Conservation (phyloP, 1,140 invertebrate genomes). For the Lasaia peninsularis region DNA sequence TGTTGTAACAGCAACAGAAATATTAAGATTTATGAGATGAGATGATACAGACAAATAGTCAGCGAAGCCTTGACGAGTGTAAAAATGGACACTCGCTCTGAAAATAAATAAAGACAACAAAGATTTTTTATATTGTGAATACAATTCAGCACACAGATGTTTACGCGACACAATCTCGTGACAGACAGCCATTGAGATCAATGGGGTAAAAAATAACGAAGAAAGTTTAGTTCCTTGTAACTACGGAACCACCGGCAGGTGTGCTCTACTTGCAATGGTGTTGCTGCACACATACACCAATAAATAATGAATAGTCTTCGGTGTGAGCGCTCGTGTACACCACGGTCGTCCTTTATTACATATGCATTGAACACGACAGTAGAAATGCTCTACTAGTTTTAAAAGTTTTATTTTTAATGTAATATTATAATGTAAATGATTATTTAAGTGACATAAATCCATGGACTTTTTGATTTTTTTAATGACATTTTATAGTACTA, state of each 20-base stretch:
- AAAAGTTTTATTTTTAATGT: not conserved
- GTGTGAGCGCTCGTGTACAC: constrained; percentile 34
- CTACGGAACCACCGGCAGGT: constrained; percentile 47
- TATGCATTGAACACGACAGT: constrained; percentile 25
- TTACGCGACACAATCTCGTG: constrained; percentile 33
- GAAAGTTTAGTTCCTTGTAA: constrained; percentile 18
- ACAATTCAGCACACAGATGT: constrained; percentile 41
- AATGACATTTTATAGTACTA: no score
- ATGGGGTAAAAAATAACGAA: constrained; percentile 35
- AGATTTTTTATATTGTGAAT: no score
- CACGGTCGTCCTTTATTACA: constrained; percentile 47
- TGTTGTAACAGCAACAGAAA: no score
- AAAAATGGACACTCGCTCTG: no score
- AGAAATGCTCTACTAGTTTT: constrained; percentile 46
- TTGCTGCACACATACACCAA: constrained; percentile 36
- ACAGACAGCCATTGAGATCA: constrained; percentile 37
- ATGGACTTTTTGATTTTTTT: no score
- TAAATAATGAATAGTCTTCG: constrained; percentile 26
- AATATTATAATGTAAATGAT: not conserved
- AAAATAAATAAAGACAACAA: no score
- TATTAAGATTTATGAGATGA: no score
- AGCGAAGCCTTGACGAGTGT: no score
- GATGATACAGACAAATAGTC: no score
- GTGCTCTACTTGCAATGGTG: constrained; percentile 47
- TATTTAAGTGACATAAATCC: no score